phyloP scores from a whole-genome alignment of 1,140 invertebrate species.

The Neodiprion pinetum region DNA sequence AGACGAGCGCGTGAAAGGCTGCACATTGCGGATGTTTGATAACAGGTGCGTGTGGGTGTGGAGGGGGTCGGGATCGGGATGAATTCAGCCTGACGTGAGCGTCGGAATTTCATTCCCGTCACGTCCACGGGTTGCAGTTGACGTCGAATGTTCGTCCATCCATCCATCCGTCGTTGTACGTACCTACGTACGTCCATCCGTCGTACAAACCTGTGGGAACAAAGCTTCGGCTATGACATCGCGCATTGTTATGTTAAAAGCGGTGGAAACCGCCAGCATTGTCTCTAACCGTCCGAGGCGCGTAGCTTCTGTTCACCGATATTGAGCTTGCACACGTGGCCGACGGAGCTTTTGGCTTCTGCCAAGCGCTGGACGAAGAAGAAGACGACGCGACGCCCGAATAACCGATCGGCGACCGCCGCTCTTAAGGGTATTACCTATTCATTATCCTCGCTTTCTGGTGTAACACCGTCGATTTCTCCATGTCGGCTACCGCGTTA shows the following conservation, averaged over 20 bases:
- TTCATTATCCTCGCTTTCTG: neutral
- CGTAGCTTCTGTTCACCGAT: neutral
- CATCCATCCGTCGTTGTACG: too few species aligned
- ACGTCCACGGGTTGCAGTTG: slow-evolving; percentile 1
- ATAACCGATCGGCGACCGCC: neutral
- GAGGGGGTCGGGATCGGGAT: neutral
- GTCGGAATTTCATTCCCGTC: neutral
- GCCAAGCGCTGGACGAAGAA: neutral
- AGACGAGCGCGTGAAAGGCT: neutral
- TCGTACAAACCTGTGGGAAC: neutral
- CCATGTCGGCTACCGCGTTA: too few species aligned
- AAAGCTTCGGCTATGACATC: neutral
- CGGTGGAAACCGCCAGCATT: neutral
- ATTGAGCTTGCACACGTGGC: too few species aligned
- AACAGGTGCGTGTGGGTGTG: too few species aligned
- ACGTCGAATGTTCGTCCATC: neutral
- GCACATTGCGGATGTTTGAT: too few species aligned
- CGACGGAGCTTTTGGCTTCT: neutral
- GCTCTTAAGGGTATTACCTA: neutral
- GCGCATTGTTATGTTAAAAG: slow-evolving; percentile 5
- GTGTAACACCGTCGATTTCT: too few species aligned
- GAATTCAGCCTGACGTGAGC: neutral
- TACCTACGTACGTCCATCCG: too few species aligned
- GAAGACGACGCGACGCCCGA: neutral
- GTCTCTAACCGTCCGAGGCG: neutral